Evolutionary conservation across 2,888 invertebrate species (phyloP).

Genomic region (Agonum fuliginosum): DNA sequence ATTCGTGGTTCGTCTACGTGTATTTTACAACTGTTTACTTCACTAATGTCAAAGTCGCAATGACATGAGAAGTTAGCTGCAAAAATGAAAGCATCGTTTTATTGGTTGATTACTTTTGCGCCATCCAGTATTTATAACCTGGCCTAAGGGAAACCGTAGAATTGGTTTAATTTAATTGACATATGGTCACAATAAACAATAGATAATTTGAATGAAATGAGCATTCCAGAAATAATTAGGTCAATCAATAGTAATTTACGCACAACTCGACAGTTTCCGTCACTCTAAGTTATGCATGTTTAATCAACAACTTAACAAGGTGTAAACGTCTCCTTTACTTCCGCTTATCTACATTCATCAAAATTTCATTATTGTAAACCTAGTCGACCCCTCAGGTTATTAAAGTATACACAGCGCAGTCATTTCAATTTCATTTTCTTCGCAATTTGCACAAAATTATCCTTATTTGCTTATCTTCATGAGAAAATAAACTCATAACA

Average conservation of each 20-base stretch:
- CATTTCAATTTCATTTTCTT: background rate
- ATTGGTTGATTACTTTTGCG: no score
- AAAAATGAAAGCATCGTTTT: no score
- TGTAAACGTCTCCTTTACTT: constrained; percentile 18
- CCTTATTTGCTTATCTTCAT: no score
- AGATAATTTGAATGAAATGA: constrained; percentile 13
- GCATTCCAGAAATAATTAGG: constrained; percentile 27
- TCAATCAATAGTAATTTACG: constrained; percentile 26
- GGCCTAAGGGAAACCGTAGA: no score
- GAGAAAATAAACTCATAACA: no score
- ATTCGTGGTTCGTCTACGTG: no score
- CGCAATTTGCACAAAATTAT: background rate
- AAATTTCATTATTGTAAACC: constrained; percentile 17
- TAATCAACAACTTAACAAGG: constrained; percentile 44
- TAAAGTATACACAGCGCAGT: background rate
- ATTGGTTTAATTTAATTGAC: no score
- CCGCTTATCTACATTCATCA: constrained; percentile 15
- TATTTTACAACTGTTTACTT: no score
- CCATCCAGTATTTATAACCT: no score
- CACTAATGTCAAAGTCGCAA: no score
- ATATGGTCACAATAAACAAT: no score
- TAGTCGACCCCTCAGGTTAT: background rate
- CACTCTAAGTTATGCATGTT: constrained; percentile 18
- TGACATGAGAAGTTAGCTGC: no score
- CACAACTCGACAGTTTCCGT: background rate